phyloP scores from a whole-genome alignment of 2,888 invertebrate genomes.

The Epirrita christyi region DNA sequence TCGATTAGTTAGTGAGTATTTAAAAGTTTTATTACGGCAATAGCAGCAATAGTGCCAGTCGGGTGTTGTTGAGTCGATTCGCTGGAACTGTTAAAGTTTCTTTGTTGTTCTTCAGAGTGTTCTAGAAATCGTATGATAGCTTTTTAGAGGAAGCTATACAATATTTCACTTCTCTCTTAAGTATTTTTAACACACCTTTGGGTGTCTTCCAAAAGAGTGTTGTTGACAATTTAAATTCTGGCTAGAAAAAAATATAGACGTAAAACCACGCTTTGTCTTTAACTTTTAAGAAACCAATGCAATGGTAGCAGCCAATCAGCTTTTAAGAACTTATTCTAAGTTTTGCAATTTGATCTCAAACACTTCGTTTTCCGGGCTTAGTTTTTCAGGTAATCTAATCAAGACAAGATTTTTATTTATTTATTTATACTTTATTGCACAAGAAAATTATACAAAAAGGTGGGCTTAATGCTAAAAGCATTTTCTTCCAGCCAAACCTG shows the following conservation, averaged over 20 bases:
- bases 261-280: too few species aligned
- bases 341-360: conserved; percentile 4
- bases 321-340: not conserved
- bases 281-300: not conserved
- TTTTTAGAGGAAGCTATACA: conserved; percentile 5
- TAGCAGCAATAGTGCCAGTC: conserved; percentile 19
- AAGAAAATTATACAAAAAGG: too few species aligned
- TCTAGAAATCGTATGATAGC: conserved; percentile 9
- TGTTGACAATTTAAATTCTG: not conserved
- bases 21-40: conserved; percentile 37
- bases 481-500: too few species aligned
- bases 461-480: too few species aligned
- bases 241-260: not conserved
- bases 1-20: conserved; percentile 34
- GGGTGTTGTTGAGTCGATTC: conserved; percentile 29
- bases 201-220: not conserved
- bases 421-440: too few species aligned
- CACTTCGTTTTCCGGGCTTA: not conserved
- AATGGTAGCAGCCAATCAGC: not conserved
- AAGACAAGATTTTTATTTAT: not conserved
- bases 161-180: conserved; percentile 10
- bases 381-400: not conserved
- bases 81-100: conserved; percentile 30
- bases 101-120: conserved; percentile 26
- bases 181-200: not conserved